A percentile compares a stretch with the other conserved stretches of the same genome.
These are phyloP conservation scores for Pontoporia blainvillei DNA, from an alignment of 2,113 vertebrate genomes.

Conservation along the genomic window DNA sequence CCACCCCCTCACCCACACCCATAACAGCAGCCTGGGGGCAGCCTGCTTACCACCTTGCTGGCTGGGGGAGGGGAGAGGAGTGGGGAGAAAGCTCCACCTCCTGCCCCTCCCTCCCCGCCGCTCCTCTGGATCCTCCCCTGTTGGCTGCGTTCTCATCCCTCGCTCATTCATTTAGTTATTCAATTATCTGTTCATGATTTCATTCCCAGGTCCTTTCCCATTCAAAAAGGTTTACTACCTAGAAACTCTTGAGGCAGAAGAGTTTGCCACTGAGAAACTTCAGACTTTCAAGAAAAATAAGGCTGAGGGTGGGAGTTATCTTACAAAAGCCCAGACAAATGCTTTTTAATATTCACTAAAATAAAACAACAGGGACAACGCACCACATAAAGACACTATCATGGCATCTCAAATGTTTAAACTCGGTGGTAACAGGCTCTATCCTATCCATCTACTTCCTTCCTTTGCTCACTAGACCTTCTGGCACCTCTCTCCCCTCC, in stretches of 20 bases:
- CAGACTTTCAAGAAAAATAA: background rate
- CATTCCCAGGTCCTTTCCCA: no score
- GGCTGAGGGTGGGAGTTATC: background rate
- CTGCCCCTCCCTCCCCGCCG: background rate
- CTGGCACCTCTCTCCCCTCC: no score
- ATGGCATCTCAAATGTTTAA: background rate
- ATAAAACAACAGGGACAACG: background rate
- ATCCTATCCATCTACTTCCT: accelerated
- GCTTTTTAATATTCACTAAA: background rate
- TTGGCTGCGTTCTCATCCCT: no score
- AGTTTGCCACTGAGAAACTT: background rate
- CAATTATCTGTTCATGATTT: background rate
- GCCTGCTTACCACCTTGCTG: background rate
- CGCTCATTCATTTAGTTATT: background rate
- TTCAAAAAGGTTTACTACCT: background rate
- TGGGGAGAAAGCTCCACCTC: background rate
- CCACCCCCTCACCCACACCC: accelerated
- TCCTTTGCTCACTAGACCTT: background rate
- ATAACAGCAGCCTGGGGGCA: background rate
- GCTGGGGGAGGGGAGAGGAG: background rate
- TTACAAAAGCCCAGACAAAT: background rate
- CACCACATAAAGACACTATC: background rate
- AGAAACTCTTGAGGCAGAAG: background rate
- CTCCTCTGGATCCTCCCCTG: background rate
- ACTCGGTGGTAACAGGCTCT: accelerated